phyloP scores from a whole-genome alignment of 2,888 invertebrate species.

The Caenorhabditis sp. region DNA sequence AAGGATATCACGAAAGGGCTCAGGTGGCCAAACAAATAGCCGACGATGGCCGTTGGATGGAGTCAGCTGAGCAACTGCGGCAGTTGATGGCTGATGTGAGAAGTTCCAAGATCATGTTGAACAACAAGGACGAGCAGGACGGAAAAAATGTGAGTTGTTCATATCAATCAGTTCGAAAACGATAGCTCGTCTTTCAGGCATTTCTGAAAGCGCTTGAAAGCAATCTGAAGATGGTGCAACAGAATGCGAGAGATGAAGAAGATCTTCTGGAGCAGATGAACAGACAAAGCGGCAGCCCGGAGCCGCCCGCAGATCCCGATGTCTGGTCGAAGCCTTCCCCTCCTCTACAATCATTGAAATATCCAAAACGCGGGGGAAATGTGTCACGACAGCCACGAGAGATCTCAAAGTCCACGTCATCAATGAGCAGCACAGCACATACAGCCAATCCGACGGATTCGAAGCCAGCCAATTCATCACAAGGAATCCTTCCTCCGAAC shows the following conservation, averaged over 20 bases:
- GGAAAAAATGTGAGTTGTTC: constrained; percentile 22
- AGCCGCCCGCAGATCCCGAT: constrained; percentile 58
- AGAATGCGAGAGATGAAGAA: constrained; percentile 24
- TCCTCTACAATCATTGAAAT: constrained; percentile 11
- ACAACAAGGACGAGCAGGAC: constrained; percentile 27
- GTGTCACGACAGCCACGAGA: constrained; percentile 6
- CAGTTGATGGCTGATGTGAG: constrained; percentile 21
- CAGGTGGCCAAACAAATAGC: constrained; percentile 26
- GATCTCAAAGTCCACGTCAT: constrained; percentile 12
- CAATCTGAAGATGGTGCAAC: constrained; percentile 10
- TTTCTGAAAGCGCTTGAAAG: constrained; percentile 28
- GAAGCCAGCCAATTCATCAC: constrained; percentile 30
- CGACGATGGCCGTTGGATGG: constrained; percentile 21
- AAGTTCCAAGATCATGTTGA: constrained; percentile 5
- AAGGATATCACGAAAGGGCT: constrained; percentile 14
- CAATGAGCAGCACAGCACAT: neutral
- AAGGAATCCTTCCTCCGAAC: constrained; percentile 44
- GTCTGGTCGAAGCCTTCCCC: constrained; percentile 55
- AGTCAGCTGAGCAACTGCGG: constrained; percentile 7
- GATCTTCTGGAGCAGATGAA: constrained; percentile 24
- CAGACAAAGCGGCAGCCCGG: constrained; percentile 44
- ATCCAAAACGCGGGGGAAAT: neutral
- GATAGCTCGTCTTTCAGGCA: neutral
- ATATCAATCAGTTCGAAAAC: neutral
- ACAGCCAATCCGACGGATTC: neutral